Evolutionary conservation across 2,797 vertebrate genomes (phyloP).

Genomic region (Fistularia tabacaria): DNA sequence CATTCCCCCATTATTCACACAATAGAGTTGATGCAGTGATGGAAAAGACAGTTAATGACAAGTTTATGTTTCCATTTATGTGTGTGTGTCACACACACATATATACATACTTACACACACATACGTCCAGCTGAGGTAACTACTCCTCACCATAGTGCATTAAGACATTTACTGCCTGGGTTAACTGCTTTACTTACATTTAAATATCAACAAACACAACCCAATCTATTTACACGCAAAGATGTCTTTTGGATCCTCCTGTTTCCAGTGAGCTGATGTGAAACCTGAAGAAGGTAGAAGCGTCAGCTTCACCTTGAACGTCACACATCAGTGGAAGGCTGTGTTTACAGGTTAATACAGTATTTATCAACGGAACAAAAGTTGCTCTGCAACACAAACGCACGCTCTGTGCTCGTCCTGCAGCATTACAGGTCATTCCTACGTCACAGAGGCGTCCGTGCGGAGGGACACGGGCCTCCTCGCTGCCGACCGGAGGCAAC

Average conservation of each 20-base stretch:
- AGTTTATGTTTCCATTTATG: conserved; percentile 35
- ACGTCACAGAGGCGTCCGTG: conserved; percentile 34
- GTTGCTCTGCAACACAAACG: conserved; percentile 89
- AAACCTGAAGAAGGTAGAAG: conserved; percentile 37
- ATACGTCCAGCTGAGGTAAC: conserved; percentile 52
- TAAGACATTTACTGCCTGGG: conserved; percentile 49
- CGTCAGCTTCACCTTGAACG: conserved; percentile 44
- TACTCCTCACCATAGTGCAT: conserved; percentile 52
- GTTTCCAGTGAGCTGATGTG: conserved; percentile 72
- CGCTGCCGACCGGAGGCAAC: background rate
- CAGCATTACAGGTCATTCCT: conserved; percentile 67
- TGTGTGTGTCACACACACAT: conserved; percentile 11
- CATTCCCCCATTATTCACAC: conserved; percentile 66
- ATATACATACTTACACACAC: conserved; percentile 25
- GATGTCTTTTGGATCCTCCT: conserved; percentile 54
- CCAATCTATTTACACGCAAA: conserved; percentile 73
- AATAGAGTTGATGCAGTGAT: conserved; percentile 56
- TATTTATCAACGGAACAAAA: conserved; percentile 70
- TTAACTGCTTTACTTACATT: conserved; percentile 61
- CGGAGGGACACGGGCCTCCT: background rate
- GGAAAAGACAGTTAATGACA: conserved; percentile 51
- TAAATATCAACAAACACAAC: conserved; percentile 74
- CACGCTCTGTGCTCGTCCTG: conserved; percentile 34
- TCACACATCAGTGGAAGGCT: conserved; percentile 68
- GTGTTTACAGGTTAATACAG: conserved; percentile 77